phyloP scores from a whole-genome alignment of 92 coral and sea anemone species.

The Porites evermanni region DNA sequence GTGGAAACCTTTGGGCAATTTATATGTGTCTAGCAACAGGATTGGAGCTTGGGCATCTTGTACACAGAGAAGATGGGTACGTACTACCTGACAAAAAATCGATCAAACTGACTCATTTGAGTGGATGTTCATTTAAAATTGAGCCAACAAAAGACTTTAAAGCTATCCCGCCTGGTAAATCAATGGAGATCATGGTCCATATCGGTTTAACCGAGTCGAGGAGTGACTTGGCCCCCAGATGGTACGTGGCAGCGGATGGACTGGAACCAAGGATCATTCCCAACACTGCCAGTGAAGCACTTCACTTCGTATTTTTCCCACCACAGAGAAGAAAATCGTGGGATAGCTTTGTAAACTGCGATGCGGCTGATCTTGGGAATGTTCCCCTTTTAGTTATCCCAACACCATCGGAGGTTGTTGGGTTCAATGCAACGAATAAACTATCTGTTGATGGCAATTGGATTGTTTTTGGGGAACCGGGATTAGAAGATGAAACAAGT shows the following conservation, averaged over 20 bases:
- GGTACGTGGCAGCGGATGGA: slow-evolving; percentile 76
- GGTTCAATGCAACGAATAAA: slow-evolving; percentile 28
- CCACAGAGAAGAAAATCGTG: slow-evolving; percentile 61
- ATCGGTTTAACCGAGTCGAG: slow-evolving; percentile 53
- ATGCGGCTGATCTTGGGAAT: slow-evolving; percentile 43
- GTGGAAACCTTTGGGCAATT: slow-evolving; percentile 74
- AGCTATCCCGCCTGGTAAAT: slow-evolving; percentile 44
- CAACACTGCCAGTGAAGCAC: slow-evolving; percentile 64
- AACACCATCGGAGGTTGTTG: slow-evolving; percentile 68
- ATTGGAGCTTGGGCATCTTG: slow-evolving; percentile 74
- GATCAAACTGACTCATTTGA: slow-evolving; percentile 73
- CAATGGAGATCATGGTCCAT: slow-evolving; percentile 29
- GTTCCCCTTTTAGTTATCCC: slow-evolving; percentile 75
- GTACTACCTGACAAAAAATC: slow-evolving; percentile 68
- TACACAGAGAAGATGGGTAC: slow-evolving; percentile 67
- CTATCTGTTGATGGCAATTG: slow-evolving; percentile 50
- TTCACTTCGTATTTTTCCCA: slow-evolving; percentile 66
- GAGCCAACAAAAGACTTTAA: slow-evolving; percentile 72
- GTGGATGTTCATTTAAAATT: slow-evolving; percentile 79
- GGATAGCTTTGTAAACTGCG: slow-evolving; percentile 34
- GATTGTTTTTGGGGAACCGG: slow-evolving; percentile 56
- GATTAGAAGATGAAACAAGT: slow-evolving; percentile 56
- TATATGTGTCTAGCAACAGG: slow-evolving; percentile 79
- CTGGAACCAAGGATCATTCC: slow-evolving; percentile 54
- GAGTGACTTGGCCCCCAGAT: slow-evolving; percentile 76